Base-by-base conservation (phyloP, 2,888 invertebrate genomes). In the Chesias legatella region DNA sequence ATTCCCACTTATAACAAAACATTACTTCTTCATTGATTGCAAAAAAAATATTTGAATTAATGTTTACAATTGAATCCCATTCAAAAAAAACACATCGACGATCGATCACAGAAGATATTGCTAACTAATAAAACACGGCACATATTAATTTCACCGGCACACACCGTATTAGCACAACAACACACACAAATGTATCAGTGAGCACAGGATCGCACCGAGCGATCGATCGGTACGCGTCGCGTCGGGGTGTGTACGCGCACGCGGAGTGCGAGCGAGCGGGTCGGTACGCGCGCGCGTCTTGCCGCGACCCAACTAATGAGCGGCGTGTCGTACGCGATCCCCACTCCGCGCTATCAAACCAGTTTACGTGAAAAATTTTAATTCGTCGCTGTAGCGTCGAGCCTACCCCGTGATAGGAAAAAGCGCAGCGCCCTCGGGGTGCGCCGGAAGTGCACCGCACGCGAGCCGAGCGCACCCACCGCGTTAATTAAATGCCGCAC, bases 311-410 rank as follows among this genome's bases (percentile, higher is more conserved):
- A 78, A 79, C 80, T 86, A 85, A 85, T 88, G 86, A 79, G 79
- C 83, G 82, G 72, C 78, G 68, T 68, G 76, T 67, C 79, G 83
- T 83, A 84, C 79, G 85, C 83, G 78, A 81, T 79, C 84, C 85
- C 83, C 85, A 79, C 82, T 79, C 82, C 73, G 73, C 73, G 83
- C 80, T 86, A 86, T 88, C 82, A 84, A 88, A 88, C 88, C 84
- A 80, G 86, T 85, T 85, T 84, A 84, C 80, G 79, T 86, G 85
- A 86, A 86, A 86, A 86, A 76, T 75, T 82, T 82, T 82, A 82
- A 84, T 83, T 80, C 76, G 78, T 71, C 81, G 79, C 80, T 84
- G 85, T 77, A 73, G 67, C 70, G 56, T 64, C 60, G 47, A 62
- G 57, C 63, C 70, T 76, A 73, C 79, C 77, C 68, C 70, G 56